Conservation (phyloP, 1,140 invertebrate genomes). For the Phymorhynchus buccinoides region DNA sequence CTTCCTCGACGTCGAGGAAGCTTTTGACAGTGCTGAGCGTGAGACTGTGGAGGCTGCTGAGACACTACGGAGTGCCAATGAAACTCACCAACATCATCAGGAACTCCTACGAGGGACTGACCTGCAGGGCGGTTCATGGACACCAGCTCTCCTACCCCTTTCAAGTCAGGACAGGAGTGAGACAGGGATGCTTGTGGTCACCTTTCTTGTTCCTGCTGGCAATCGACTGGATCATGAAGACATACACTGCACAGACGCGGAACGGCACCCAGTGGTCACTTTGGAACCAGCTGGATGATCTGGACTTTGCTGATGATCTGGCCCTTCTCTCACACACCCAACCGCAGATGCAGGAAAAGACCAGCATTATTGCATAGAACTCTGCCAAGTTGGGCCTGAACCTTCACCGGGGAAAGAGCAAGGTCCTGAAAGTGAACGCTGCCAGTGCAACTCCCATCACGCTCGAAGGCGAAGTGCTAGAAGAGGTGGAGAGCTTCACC, state of each 20-base stretch:
- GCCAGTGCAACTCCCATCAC: slow-evolving; percentile 19
- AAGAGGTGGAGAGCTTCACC: slow-evolving; percentile 6
- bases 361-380: slow-evolving; percentile 18
- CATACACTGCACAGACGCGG: slow-evolving; percentile 9
- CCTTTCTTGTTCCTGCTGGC: not conserved
- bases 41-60: not conserved
- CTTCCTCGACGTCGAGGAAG: not conserved
- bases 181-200: slow-evolving; percentile 1
- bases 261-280: not conserved
- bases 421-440: slow-evolving; percentile 40
- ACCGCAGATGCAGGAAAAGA: slow-evolving; percentile 37
- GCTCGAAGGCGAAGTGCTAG: slow-evolving; percentile 16
- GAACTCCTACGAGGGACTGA: not conserved
- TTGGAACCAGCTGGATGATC: slow-evolving; percentile 38
- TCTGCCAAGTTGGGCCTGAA: slow-evolving; percentile 38
- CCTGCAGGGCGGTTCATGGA: not conserved
- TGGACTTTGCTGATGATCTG: slow-evolving; percentile 43
- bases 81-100: not conserved
- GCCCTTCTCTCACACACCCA: slow-evolving; percentile 42
- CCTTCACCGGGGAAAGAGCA: slow-evolving; percentile 39
- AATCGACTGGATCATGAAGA: slow-evolving; percentile 1
- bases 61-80: slow-evolving; percentile 5
- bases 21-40: not conserved
- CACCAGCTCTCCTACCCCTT: not conserved
- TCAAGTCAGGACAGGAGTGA: not conserved